phyloP scores from a whole-genome alignment of 2,113 vertebrate genomes.

The Bufo gargarizans region DNA sequence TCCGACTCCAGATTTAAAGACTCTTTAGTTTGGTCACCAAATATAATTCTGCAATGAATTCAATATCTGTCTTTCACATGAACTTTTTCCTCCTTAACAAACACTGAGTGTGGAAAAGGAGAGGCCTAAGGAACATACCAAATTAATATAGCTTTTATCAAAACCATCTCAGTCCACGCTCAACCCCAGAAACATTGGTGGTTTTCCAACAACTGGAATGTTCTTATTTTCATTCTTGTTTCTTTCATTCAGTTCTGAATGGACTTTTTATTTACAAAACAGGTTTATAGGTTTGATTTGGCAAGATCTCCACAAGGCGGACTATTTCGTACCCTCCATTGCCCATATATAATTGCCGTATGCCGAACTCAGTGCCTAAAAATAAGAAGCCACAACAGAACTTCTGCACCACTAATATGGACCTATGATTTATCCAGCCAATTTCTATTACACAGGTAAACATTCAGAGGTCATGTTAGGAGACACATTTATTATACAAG shows the following conservation, averaged over 20 bases:
- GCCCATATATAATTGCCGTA: conserved; percentile 42
- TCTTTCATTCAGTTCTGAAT: conserved; percentile 46
- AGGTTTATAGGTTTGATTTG: conserved; percentile 52
- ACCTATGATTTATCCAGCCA: background rate
- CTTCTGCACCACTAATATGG: background rate
- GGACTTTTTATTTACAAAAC: conserved; percentile 50
- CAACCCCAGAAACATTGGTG: conserved; percentile 48
- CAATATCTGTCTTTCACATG: conserved; percentile 47
- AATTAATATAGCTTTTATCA: conserved; percentile 52
- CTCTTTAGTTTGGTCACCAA: conserved; percentile 17
- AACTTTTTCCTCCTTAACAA: conserved; percentile 21
- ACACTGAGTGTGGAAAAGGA: conserved; percentile 12
- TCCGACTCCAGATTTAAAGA: conserved; percentile 35
- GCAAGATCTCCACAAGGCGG: conserved; percentile 24
- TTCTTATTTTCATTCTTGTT: conserved; percentile 54
- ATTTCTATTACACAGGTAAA: background rate
- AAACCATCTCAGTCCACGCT: conserved; percentile 47
- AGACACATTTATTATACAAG: background rate
- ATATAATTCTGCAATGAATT: conserved; percentile 37
- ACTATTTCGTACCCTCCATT: background rate
- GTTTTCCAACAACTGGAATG: conserved; percentile 24
- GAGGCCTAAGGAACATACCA: conserved; percentile 27
- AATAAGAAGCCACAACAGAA: conserved; percentile 35
- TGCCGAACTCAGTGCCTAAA: background rate
- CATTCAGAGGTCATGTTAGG: background rate